phyloP scores from a whole-genome alignment of 2,888 invertebrate genomes.

The Octodonta nipae region DNA sequence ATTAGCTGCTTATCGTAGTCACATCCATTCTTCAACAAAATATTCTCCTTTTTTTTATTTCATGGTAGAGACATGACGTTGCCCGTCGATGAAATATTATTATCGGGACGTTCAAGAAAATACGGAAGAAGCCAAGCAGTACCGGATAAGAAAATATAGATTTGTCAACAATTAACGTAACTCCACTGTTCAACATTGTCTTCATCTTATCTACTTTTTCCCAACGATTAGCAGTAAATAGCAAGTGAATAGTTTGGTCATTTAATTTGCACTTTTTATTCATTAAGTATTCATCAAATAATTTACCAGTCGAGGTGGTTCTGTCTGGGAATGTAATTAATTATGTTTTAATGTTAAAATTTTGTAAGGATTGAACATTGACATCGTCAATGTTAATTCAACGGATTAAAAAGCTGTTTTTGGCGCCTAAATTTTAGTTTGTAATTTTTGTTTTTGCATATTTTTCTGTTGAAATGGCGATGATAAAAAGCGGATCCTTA shows the following conservation, averaged over 20 bases:
- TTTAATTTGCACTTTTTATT: slow-evolving; percentile 50
- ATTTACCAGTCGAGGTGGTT: slow-evolving; percentile 59
- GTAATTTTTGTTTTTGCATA: no score
- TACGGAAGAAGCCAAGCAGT: no score
- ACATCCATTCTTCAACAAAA: no score
- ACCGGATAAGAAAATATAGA: no score
- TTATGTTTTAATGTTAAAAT: slow-evolving; percentile 38
- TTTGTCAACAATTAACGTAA: slow-evolving; percentile 77
- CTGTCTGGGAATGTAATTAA: slow-evolving; percentile 58
- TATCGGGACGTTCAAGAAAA: no score
- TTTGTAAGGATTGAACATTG: slow-evolving; percentile 42
- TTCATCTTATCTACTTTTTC: slow-evolving; percentile 60
- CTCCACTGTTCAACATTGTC: slow-evolving; percentile 52
- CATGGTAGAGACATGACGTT: no score
- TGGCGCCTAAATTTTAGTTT: no score
- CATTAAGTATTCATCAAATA: slow-evolving; percentile 68
- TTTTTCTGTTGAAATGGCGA: not conserved
- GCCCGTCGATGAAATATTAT: no score
- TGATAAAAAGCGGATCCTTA: slow-evolving; percentile 61
- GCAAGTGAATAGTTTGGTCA: slow-evolving; percentile 75
- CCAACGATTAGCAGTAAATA: slow-evolving; percentile 95
- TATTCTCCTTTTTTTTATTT: no score
- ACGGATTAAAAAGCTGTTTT: no score
- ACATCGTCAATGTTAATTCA: no score
- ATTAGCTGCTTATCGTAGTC: no score